Evolutionary conservation across 2,888 invertebrate genomes (phyloP), one percentile per base, ranked within the genome.

Genomic region (Catocala sponsa): DNA sequence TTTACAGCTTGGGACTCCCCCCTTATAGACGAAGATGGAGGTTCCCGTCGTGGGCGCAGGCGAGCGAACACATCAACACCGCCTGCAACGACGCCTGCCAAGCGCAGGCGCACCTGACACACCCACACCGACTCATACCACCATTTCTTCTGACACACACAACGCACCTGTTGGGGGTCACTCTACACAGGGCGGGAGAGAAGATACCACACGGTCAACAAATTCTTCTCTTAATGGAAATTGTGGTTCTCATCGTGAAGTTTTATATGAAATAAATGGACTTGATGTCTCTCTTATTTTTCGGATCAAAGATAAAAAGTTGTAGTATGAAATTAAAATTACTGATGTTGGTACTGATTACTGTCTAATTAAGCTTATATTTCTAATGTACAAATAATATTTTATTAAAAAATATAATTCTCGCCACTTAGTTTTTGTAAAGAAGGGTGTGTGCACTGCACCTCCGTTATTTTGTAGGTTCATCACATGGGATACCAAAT

Each of bases 41-140:
- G 83, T 1, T 80, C 86, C 0, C 85, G 94, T 0, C 90, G 93
- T 52, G 92, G 91, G 0, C 86, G 93, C 0, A 81, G 93, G 0
- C 88, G 93, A 6, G 85, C 91, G 0, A 88, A 90, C 70, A 89
- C 91, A 0, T 90, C 92, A 0, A 92, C 94, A 0, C 92, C 93
- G 4, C 92, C 93, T 0, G 86, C 90, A 0, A 89, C 90, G 0
- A 84, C 86, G 4, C 91, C 94, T 1, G 89, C 92, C 0, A 92
- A 91, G 64, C 84, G 93, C 4, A 82, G 94, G 0, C 89, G 93
- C 52, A 92, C 90, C 66, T 94, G 92, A 94, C 91, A 86, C 58
- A 73, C 80, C 41, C 79, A 83, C 47, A 64, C 78, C 6, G 74
- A 89, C 63, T 75, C 88, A 2, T 90, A 91, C 77, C 88, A 85